Evolutionary conservation across 92 coral and sea anemone species (phyloP).

Genomic region (Chrysogorgia sp.): DNA sequence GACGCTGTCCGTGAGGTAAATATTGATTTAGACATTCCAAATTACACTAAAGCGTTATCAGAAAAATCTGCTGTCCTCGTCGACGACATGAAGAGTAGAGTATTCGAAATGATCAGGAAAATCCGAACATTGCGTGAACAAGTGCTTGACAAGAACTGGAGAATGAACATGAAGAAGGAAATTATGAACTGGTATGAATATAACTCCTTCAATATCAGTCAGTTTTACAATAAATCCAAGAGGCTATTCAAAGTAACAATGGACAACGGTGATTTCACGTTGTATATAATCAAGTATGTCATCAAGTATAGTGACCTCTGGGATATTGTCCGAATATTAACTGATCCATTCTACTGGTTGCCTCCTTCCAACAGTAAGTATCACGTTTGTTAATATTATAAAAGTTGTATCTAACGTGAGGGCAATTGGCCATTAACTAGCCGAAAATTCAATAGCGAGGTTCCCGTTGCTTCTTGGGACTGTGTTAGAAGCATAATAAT

Average conservation of each 20-base stretch:
- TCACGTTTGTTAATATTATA: background rate
- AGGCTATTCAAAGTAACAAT: slow-evolving; percentile 44
- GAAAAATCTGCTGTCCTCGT: background rate
- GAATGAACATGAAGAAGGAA: slow-evolving; percentile 56
- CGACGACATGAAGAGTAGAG: background rate
- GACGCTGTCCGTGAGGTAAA: background rate
- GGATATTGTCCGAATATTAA: slow-evolving; percentile 49
- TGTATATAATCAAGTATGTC: slow-evolving; percentile 66
- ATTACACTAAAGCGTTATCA: slow-evolving; percentile 7
- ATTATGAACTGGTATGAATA: slow-evolving; percentile 56
- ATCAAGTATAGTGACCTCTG: slow-evolving; percentile 69
- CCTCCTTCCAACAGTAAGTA: slow-evolving; percentile 98
- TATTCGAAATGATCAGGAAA: background rate
- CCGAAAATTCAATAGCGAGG: too few species aligned
- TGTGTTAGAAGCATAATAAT: background rate
- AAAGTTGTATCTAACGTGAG: background rate
- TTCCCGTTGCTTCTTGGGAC: too few species aligned
- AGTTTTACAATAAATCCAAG: slow-evolving; percentile 65
- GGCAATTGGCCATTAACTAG: too few species aligned
- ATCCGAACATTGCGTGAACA: slow-evolving; percentile 4
- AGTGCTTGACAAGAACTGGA: slow-evolving; percentile 2
- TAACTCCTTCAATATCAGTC: slow-evolving; percentile 55
- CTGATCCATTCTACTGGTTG: slow-evolving; percentile 85
- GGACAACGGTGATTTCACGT: slow-evolving; percentile 59
- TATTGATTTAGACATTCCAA: background rate